Conservation (phyloP, 2,888 invertebrate genomes). For the Aphrophora alni region DNA sequence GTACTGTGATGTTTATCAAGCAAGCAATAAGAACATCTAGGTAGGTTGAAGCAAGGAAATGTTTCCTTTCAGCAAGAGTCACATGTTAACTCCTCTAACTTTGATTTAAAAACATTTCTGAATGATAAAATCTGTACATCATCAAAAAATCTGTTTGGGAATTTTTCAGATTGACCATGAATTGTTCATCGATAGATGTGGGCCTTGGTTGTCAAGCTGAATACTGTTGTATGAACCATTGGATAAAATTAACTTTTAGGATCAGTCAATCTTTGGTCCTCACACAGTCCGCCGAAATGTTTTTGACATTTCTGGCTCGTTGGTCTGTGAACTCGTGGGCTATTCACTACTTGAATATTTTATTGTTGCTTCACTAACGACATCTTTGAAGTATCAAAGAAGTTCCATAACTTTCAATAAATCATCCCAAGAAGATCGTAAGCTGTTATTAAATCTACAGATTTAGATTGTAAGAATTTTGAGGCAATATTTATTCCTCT, state of each 20-base stretch:
- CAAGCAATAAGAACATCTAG: too few species aligned
- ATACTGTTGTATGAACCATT: background rate
- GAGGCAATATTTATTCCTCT: conserved; percentile 2
- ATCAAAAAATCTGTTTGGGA: conserved; percentile 1
- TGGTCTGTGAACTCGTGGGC: conserved; percentile 7
- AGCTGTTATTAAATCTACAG: conserved; percentile 10
- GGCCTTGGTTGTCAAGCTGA: background rate
- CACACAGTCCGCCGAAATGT: background rate
- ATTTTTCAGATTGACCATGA: background rate
- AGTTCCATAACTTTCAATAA: too few species aligned
- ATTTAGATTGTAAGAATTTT: conserved; percentile 19
- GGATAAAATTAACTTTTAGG: background rate
- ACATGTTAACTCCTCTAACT: background rate
- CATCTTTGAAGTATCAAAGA: background rate
- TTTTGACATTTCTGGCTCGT: background rate
- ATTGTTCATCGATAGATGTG: background rate
- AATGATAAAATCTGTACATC: conserved; percentile 2
- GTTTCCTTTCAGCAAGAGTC: background rate
- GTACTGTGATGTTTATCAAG: background rate
- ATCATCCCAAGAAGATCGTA: background rate
- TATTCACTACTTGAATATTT: conserved; percentile 2
- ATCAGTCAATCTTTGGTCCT: background rate
- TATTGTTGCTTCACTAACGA: conserved; percentile 6
- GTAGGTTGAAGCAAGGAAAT: background rate
- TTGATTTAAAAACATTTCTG: background rate